Conservation (phyloP, 2,888 invertebrate genomes). For the Geotrupes spiniger region DNA sequence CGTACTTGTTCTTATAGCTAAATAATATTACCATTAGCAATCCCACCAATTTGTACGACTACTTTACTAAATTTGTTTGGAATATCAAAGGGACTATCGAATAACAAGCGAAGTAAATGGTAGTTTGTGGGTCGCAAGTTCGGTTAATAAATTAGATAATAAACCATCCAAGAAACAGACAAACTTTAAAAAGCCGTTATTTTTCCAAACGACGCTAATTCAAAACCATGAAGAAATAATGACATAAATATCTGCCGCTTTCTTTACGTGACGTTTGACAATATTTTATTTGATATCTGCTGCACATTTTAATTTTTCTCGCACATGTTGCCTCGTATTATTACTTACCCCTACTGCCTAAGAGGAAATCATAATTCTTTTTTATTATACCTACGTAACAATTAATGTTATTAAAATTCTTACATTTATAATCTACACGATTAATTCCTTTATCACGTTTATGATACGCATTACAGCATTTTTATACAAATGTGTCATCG, state of each 20-base stretch:
- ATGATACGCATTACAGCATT: background rate
- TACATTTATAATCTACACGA: constrained; percentile 1
- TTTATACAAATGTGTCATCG: constrained; percentile 3
- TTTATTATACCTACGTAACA: constrained; percentile 17
- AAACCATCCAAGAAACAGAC: no score
- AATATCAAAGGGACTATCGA: no score
- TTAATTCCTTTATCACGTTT: background rate
- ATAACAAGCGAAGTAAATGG: no score
- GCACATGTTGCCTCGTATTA: constrained; percentile 23
- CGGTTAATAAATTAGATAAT: no score
- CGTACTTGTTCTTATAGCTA: no score
- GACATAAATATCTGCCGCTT: constrained; percentile 22
- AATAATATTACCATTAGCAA: no score
- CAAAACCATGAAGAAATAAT: constrained; percentile 21
- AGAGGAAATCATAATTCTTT: constrained; percentile 26
- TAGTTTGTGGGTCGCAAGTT: no score
- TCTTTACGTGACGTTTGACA: constrained; percentile 26
- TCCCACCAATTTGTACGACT: no score
- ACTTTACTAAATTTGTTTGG: no score
- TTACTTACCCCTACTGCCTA: constrained; percentile 21
- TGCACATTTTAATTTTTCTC: constrained; percentile 26
- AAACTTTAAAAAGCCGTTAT: no score
- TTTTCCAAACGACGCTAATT: no score
- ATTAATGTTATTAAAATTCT: constrained; percentile 22
- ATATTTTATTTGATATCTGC: constrained; percentile 25